Evolutionary conservation across 2,888 invertebrate species (phyloP), one percentile per base, ranked within the genome.

Genomic region (Amaurobius ferox): DNA sequence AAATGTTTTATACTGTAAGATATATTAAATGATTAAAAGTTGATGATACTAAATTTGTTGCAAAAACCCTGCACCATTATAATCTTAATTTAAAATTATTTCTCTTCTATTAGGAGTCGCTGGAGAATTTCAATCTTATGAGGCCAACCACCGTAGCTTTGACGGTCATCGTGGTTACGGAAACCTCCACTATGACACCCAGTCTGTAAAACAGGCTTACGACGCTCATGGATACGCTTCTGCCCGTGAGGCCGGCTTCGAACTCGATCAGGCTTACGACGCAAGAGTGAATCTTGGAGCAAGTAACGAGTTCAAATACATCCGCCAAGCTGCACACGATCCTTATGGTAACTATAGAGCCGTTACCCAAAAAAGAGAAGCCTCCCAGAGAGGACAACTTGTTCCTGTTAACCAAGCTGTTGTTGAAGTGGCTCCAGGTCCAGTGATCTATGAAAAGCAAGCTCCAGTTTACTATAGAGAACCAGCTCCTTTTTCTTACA

Each of bases 341-440:
- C 79, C 85, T 11, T 86, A 85, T 35, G 85, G 85, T 0, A 87
- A 87, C 87, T 87, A 87, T 29, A 83, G 74, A n/a, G 68, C 79
- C 13, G 83, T 87, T 26, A 79, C 78, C 23, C 73, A 87, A 39
- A 68, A 73, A 7, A 79, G 71, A 32, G 73, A 83, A 16, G 72
- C 87, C 13, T 35, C 78, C 35, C 83, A 81, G 9, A 73, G 68
- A 5, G 87, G 87, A 1, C 87, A 81, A 11, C 67, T 87, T 19
- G 77, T 80, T 1, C 87, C 80, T 6, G 64, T 74, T 3, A 48
- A 29, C 48, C 68, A 73, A 26, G 77, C 44, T 13, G 67, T 73
- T 7, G 44, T 66, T 19, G 23, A 68, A n/a, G 28, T n/a, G 9
- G 64, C 70, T 28, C 74, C 44, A 2, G 40, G 61, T 11, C 67